Evolutionary conservation across 2,113 vertebrate genomes (phyloP).

Genomic region (Cryptoleucopteryx plumbea): DNA sequence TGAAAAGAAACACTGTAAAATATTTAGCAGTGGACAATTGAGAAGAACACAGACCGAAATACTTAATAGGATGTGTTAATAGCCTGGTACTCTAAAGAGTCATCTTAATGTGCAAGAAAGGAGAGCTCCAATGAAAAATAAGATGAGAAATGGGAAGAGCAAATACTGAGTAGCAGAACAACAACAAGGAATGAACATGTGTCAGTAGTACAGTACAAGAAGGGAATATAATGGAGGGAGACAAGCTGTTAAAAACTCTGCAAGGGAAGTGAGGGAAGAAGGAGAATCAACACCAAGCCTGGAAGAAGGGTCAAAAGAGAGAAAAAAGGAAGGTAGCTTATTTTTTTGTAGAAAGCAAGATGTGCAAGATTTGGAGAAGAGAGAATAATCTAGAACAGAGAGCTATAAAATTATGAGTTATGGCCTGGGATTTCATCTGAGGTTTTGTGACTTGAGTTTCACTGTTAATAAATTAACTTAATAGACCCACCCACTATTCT

Average conservation of each 20-base stretch:
- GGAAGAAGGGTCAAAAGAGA: neutral
- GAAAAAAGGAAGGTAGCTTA: neutral
- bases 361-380: neutral
- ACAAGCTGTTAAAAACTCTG: neutral
- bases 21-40: neutral
- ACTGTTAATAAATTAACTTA: constrained; percentile 29
- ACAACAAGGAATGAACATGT: neutral
- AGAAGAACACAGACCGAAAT: neutral
- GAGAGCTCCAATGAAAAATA: neutral
- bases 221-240: neutral
- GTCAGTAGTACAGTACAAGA: neutral
- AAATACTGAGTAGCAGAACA: neutral
- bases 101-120: neutral
- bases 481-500: neutral
- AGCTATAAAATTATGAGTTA: constrained; percentile 18
- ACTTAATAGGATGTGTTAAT: neutral
- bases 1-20: neutral
- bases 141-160: neutral
- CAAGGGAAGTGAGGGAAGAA: neutral
- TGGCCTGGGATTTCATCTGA: neutral
- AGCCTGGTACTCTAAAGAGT: neutral
- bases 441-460: constrained; percentile 2
- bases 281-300: neutral
- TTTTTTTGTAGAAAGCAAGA: neutral
- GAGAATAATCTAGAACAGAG: neutral